A percentile compares a stretch with the other conserved stretches of the same genome.
These are phyloP conservation scores for Shargacucullia verbasci DNA, from an alignment of 2,888 invertebrate genomes.

Conservation along the genomic window DNA sequence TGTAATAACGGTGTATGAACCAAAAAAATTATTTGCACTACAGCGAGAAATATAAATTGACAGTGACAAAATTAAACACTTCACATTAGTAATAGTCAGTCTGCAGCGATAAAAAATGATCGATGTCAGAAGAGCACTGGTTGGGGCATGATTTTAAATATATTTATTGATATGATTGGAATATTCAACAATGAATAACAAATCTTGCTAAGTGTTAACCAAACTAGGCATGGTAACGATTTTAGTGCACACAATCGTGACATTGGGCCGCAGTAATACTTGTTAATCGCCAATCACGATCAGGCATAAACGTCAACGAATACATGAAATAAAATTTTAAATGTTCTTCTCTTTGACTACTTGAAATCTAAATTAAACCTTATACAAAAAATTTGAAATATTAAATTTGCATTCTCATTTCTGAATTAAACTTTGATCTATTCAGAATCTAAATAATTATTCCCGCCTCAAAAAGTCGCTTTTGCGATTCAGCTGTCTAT, in stretches of 20 bases:
- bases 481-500: constrained; percentile 7
- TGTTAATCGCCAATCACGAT: constrained; percentile 59
- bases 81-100: constrained; percentile 41
- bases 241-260: constrained; percentile 40
- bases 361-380: constrained; percentile 39
- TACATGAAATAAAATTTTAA: constrained; percentile 52
- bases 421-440: constrained; percentile 9
- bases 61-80: constrained; percentile 46
- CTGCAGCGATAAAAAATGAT: constrained; percentile 37
- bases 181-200: constrained; percentile 20
- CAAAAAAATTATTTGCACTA: constrained; percentile 37
- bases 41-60: constrained; percentile 39
- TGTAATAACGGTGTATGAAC: constrained; percentile 37
- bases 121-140: constrained; percentile 8
- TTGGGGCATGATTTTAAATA: constrained; percentile 1
- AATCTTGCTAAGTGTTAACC: constrained; percentile 37
- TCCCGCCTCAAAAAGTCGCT: constrained; percentile 24
- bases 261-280: constrained; percentile 16
- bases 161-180: constrained; percentile 11
- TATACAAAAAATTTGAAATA: constrained; percentile 18
- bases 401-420: constrained; percentile 20
- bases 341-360: constrained; percentile 49
- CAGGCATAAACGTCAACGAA: constrained; percentile 52
- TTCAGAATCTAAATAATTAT: constrained; percentile 31
- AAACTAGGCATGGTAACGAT: constrained; percentile 34